Evolutionary conservation across 2,113 vertebrate species (phyloP).

Genomic region (Zeus faber): DNA sequence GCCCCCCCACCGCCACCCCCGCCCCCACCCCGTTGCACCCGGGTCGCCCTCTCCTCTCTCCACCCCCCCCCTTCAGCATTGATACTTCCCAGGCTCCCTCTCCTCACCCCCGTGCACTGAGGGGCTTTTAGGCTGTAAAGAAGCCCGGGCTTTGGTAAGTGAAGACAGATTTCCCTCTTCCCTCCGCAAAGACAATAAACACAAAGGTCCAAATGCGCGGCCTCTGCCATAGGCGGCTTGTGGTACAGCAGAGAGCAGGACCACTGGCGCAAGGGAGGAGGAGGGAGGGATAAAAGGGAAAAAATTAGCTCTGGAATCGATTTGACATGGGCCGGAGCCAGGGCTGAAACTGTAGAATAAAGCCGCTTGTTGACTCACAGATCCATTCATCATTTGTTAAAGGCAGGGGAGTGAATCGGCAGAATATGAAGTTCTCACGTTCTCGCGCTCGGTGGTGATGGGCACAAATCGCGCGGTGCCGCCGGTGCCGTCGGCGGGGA

Average conservation of each 20-base stretch:
- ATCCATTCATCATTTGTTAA: slow-evolving; percentile 29
- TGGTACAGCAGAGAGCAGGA: slow-evolving; percentile 33
- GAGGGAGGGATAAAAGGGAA: slow-evolving; percentile 6
- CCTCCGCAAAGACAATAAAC: slow-evolving; percentile 55
- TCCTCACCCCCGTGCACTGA: slow-evolving; percentile 27
- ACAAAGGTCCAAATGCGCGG: slow-evolving; percentile 21
- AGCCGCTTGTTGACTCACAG: slow-evolving; percentile 38
- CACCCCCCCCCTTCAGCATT: slow-evolving; percentile 14
- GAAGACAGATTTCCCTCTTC: slow-evolving; percentile 56
- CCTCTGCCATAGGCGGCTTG: slow-evolving; percentile 30
- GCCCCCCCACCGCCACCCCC: not conserved
- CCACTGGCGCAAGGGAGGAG: slow-evolving; percentile 32
- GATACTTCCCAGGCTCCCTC: slow-evolving; percentile 32
- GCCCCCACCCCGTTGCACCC: not conserved
- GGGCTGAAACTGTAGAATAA: slow-evolving; percentile 37
- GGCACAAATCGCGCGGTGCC: not conserved
- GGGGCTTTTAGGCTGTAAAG: slow-evolving; percentile 33
- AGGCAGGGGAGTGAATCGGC: not conserved
- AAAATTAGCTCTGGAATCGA: slow-evolving; percentile 67
- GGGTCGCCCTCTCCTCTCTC: not conserved
- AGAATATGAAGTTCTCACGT: not conserved
- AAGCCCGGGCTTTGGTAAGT: slow-evolving; percentile 54
- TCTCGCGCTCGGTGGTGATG: not conserved
- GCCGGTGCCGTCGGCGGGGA: not conserved
- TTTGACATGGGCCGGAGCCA: slow-evolving; percentile 54